Conservation (phyloP, 2,113 vertebrate species). For the Xiphophorus maculatus region DNA sequence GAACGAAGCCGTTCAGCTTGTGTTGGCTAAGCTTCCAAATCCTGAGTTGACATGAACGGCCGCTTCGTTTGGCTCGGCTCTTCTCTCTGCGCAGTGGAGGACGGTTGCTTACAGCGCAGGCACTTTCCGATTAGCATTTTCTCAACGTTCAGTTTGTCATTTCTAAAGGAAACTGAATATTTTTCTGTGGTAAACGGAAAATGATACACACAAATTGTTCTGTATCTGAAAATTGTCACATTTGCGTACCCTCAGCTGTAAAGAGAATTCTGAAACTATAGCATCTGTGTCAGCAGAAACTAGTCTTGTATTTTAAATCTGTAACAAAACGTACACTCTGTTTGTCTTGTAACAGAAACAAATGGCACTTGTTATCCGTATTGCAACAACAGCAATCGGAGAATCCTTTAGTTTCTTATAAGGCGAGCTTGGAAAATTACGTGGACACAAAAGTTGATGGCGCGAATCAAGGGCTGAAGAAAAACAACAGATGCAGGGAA, state of each 20-base stretch:
- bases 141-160: background rate
- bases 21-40: too few species aligned
- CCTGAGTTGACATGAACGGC: too few species aligned
- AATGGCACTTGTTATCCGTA: slow-evolving; percentile 5
- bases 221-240: background rate
- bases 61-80: too few species aligned
- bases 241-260: background rate
- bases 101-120: too few species aligned
- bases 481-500: background rate
- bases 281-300: background rate
- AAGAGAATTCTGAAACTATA: background rate
- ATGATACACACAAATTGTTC: background rate
- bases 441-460: slow-evolving; percentile 10
- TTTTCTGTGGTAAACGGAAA: background rate
- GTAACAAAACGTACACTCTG: background rate
- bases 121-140: too few species aligned
- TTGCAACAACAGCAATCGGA: background rate
- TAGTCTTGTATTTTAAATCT: background rate
- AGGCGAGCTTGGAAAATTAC: background rate
- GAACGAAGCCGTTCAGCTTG: too few species aligned
- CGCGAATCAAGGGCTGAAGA: slow-evolving; percentile 18
- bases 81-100: too few species aligned
- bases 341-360: background rate
- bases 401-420: slow-evolving; percentile 6
- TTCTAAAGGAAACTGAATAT: background rate